Evolutionary conservation across 2,797 vertebrate species (phyloP), one percentile per base, ranked within the genome.

Genomic region (Anabacerthia variegaticeps): DNA sequence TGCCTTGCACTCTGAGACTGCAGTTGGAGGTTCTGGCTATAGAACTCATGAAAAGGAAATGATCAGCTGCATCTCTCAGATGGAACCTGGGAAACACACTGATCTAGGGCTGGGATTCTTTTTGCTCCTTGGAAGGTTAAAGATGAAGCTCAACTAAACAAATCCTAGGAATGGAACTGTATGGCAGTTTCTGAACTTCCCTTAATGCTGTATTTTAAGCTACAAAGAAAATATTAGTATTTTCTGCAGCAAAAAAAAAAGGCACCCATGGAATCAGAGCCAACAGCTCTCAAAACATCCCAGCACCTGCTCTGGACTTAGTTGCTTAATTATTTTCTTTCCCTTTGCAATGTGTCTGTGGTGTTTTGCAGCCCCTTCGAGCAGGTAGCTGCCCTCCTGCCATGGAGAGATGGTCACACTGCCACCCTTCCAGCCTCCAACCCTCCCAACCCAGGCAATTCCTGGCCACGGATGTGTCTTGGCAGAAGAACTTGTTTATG

Each of bases 331-430:
- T 77, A 10, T 51, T 58, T 81, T 76, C 24, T 44, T 82, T 49
- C 56, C 44, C 27, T 78, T 27, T 86, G 51, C 36, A 54, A 9
- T 41, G 39, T 59, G 2, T 32, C n/a, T 9, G 27, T 4, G 23
- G 21, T 36, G 26, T 32, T 68, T 37, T 78, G 39, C n/a, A 74
- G 24, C 32, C 71, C 79, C 56, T 8, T 30, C 4, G 0, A 46
- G 52, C 48, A 30, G 0, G 26, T 0, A 58, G 85, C 43, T 71
- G 32, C 17, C 9, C 4, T 52, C 36, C 13, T 2, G 1, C 30
- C 10, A 21, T 0, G 13, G 71, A 73, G 85, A 89, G 51, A 39
- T 17, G 59, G 36, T 26, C 48, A 21, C 19, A 1, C 4, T 6
- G 2, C 17, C 73, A 36, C 36, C 68, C 14, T n/a, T 55, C 14